Evolutionary conservation across 2,113 vertebrate species (phyloP).

Genomic region (Daubentonia madagascariensis): DNA sequence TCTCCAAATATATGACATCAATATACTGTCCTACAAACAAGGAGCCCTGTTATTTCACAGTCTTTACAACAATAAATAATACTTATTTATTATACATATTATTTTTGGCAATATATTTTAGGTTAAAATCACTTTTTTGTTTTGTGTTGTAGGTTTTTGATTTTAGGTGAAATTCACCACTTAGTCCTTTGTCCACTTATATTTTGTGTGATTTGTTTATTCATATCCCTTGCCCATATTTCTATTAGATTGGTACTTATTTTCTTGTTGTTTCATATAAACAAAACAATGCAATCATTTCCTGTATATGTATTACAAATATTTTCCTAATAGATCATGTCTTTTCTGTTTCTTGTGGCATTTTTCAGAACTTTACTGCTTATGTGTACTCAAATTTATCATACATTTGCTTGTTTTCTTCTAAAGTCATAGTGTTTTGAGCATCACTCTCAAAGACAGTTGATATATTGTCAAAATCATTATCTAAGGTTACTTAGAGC

Average conservation of each 20-base stretch:
- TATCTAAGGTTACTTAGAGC: background rate
- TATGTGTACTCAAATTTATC: background rate
- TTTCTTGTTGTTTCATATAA: background rate
- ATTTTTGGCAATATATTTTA: background rate
- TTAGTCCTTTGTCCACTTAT: background rate
- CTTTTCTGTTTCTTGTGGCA: background rate
- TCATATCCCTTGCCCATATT: background rate
- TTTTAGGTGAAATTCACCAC: background rate
- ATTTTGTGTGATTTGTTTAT: background rate
- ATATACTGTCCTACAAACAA: background rate
- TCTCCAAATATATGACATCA: background rate
- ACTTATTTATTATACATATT: background rate
- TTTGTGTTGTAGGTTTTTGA: background rate
- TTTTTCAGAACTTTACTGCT: background rate
- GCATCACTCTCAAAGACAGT: background rate
- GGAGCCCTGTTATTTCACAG: background rate
- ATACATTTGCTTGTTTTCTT: background rate
- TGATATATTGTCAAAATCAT: background rate
- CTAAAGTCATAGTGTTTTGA: background rate
- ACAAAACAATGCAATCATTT: background rate
- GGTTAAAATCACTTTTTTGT: background rate
- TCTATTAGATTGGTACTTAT: background rate
- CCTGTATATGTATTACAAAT: background rate
- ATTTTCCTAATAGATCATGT: background rate
- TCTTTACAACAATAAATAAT: conserved; percentile 10